These are phyloP conservation scores for Tachuris rubrigastra DNA, from an alignment of 2,113 vertebrate species.

Conservation along the genomic window DNA sequence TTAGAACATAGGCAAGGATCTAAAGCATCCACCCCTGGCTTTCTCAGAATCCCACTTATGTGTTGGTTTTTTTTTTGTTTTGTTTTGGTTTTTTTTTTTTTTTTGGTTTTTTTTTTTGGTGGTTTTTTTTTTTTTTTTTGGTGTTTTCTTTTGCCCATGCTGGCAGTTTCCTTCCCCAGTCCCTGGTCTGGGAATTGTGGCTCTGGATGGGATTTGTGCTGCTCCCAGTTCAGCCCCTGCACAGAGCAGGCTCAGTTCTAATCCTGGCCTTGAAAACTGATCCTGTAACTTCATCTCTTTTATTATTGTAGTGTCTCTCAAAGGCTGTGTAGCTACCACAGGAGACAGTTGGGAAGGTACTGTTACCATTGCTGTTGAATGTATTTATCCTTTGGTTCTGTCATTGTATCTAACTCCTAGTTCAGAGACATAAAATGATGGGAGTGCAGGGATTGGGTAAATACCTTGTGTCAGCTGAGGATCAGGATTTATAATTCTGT, in stretches of 20 bases:
- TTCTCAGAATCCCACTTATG: neutral
- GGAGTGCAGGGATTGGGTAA: neutral
- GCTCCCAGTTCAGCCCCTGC: neutral
- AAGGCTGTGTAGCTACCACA: neutral
- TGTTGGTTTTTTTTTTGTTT: too few species aligned
- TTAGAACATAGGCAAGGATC: neutral
- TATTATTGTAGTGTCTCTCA: neutral
- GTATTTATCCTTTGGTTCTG: neutral
- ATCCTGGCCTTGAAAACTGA: neutral
- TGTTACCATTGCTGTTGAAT: neutral
- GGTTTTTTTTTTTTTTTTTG: too few species aligned
- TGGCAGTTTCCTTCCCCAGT: neutral
- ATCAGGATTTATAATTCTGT: neutral
- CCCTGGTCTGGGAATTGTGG: neutral
- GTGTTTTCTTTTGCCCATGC: neutral
- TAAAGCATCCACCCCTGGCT: neutral
- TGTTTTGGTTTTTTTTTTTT: too few species aligned
- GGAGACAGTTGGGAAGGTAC: neutral
- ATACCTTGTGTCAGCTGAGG: neutral
- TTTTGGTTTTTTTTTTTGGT: neutral
- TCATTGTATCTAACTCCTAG: neutral
- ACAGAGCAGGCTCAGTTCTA: neutral
- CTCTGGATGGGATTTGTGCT: neutral
- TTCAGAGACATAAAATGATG: neutral
- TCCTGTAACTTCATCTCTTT: slow-evolving; percentile 4